Conservation (phyloP, 2,888 invertebrate species). For the Drosophila prolongata region DNA sequence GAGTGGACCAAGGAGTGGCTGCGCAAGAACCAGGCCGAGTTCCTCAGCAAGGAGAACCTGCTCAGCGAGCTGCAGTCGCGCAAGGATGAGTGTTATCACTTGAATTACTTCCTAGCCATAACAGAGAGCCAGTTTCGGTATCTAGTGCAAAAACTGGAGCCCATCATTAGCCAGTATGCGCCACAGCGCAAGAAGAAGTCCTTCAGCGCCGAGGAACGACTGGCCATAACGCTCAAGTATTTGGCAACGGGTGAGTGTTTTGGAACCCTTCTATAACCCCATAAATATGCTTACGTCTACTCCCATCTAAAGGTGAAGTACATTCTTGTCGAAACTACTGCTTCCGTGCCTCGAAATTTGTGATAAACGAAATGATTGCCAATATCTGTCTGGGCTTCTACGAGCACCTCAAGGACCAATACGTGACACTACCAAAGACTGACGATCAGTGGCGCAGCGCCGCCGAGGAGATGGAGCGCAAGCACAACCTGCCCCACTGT, state of each 20-base stretch:
- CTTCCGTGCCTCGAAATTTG: conserved; percentile 84
- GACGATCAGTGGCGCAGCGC: conserved; percentile 82
- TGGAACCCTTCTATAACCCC: no score
- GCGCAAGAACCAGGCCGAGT: conserved; percentile 82
- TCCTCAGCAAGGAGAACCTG: conserved; percentile 82
- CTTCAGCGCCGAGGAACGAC: conserved; percentile 83
- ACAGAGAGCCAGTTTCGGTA: conserved; percentile 83
- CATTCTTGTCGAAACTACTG: conserved; percentile 84
- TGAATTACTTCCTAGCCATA: conserved; percentile 83
- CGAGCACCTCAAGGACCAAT: conserved; percentile 82
- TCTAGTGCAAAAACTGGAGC: conserved; percentile 81
- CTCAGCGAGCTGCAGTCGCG: conserved; percentile 82
- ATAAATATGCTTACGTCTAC: no score
- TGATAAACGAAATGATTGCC: conserved; percentile 84
- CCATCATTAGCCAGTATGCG: conserved; percentile 82
- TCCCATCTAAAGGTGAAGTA: conserved; percentile 77
- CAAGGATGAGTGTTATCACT: conserved; percentile 82
- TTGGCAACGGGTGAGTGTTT: conserved; percentile 82
- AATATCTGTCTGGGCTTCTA: conserved; percentile 83
- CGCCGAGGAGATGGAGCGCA: conserved; percentile 80
- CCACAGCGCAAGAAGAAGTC: conserved; percentile 83
- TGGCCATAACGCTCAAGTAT: conserved; percentile 83
- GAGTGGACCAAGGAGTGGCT: conserved; percentile 84
- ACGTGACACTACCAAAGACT: conserved; percentile 83
- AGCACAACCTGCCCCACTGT: conserved; percentile 80